Evolutionary conservation across 2,113 vertebrate species (phyloP), one percentile per base, ranked within the genome.

Genomic region (Anhinga anhinga): DNA sequence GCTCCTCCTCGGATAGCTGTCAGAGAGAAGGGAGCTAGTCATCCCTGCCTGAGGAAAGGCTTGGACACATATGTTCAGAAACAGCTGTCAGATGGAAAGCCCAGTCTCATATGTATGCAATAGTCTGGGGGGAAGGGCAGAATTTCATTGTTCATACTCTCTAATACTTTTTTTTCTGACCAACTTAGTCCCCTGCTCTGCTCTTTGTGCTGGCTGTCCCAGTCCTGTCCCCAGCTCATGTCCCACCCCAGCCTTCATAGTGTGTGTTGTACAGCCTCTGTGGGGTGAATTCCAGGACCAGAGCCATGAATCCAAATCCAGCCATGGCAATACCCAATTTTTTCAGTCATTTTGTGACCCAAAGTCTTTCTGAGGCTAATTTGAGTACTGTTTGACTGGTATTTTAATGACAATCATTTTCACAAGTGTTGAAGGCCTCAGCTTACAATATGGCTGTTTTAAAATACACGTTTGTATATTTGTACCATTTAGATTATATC

Each of bases 171-270:
- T 47, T 80, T 44, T 77, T 69, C 29, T 84, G 53, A 73, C 15
- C 45, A 38, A 0, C 14, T 14, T 56, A 44, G 52, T 18, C 12
- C 13, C 71, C 74, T 85, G 38, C 25, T 84, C 40, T 81, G n/a
- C 11, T 56, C 25, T 71, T 56, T 66, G 16, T 0, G 0, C 32
- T 58, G 50, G 11, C 29, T 85, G 56, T 79, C 3, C 1, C 0
- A 1, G 42, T 66, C 45, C 23, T 52, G 13, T 53, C 84, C 15
- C 18, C 25, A 74, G 36, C 17, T 70, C 1, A 5, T 30, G 15
- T 63, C 61, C 21, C n/a, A 38, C 2, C 11, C 9, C 14, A 73
- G 21, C 6, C 22, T 63, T 82, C 38, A 26, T 3, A 5, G 5
- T 4, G 2, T 34, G 16, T 32, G 5, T 45, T 52, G 3, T 59